These are phyloP conservation scores for Aldabrachelys gigantea DNA, from an alignment of 2,113 vertebrate genomes.

Conservation along the genomic window DNA sequence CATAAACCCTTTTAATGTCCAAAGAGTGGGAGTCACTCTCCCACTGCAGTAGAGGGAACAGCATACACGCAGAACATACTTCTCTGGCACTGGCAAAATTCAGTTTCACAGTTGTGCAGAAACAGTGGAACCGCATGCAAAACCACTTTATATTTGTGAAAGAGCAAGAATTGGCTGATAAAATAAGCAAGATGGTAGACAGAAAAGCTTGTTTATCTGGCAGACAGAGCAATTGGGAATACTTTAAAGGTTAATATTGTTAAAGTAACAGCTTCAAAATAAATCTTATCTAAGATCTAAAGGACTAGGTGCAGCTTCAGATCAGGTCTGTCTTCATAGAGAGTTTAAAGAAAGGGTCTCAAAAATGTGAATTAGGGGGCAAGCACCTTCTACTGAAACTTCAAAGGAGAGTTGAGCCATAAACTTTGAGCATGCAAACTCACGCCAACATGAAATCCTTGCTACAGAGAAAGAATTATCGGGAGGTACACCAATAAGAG, in stretches of 20 bases:
- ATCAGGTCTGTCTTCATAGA: neutral
- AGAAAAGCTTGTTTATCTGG: neutral
- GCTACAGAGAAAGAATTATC: neutral
- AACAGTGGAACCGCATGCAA: neutral
- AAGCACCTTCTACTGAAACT: neutral
- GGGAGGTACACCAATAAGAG: neutral
- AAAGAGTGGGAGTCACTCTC: neutral
- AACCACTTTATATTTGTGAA: neutral
- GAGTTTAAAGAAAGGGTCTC: neutral
- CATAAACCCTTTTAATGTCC: neutral
- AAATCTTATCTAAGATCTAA: neutral
- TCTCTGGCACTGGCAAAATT: neutral
- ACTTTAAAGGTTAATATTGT: neutral
- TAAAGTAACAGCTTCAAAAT: neutral
- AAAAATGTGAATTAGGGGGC: neutral
- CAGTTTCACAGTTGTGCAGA: neutral
- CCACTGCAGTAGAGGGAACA: neutral
- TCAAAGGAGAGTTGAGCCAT: neutral
- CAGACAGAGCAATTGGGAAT: neutral
- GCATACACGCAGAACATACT: neutral
- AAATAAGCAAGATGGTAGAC: neutral
- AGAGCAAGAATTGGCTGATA: neutral
- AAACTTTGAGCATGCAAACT: neutral
- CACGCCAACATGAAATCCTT: neutral
- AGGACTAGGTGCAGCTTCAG: neutral